These are phyloP conservation scores for Gymnoscelis rufifasciata DNA, from an alignment of 2,888 invertebrate species.

Conservation along the genomic window DNA sequence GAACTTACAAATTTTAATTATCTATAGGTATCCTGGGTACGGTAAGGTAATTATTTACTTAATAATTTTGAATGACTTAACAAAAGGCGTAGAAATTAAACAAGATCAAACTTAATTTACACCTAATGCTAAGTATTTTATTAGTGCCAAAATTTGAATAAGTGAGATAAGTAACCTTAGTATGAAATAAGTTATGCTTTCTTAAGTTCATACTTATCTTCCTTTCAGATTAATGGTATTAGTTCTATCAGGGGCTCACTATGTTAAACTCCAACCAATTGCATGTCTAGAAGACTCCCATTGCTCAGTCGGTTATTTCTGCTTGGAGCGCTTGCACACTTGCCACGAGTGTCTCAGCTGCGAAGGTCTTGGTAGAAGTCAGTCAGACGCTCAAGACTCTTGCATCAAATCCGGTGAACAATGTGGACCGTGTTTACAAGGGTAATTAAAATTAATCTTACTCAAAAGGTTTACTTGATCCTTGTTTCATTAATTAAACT, in stretches of 20 bases:
- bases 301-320: constrained; percentile 44
- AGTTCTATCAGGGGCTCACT: constrained; percentile 1
- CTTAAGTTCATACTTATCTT: not conserved
- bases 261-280: constrained; percentile 25
- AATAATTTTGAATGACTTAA: too few species aligned
- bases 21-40: too few species aligned
- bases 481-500: too few species aligned
- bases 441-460: constrained; percentile 4
- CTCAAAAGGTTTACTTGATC: too few species aligned
- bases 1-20: too few species aligned
- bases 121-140: too few species aligned
- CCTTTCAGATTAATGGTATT: constrained; percentile 12
- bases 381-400: constrained; percentile 21
- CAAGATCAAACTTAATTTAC: too few species aligned
- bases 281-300: constrained; percentile 40
- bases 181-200: too few species aligned
- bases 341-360: constrained; percentile 52
- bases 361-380: constrained; percentile 41
- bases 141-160: too few species aligned
- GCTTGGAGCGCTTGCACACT: constrained; percentile 26
- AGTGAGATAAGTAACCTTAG: too few species aligned
- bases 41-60: too few species aligned
- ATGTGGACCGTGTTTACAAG: constrained; percentile 48
- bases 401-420: constrained; percentile 49
- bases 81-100: too few species aligned